phyloP scores from a whole-genome alignment of 2,888 invertebrate species.

The Boloria selene region DNA sequence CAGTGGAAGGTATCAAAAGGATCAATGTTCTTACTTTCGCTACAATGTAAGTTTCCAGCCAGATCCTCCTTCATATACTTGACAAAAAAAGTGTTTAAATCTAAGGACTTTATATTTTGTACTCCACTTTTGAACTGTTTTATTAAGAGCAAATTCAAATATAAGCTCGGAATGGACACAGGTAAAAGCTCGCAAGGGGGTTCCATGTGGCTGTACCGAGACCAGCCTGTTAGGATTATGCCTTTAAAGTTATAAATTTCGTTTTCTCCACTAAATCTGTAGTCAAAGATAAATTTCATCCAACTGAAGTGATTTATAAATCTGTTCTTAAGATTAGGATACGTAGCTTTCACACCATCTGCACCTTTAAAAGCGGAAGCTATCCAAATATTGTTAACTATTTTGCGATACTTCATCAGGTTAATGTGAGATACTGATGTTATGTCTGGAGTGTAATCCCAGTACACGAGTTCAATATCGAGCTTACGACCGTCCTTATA shows the following conservation, averaged over 20 bases:
- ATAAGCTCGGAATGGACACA: slow-evolving; percentile 83
- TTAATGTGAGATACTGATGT: slow-evolving; percentile 50
- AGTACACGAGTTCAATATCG: slow-evolving; percentile 85
- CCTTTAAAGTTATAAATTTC: slow-evolving; percentile 77
- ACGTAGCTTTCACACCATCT: slow-evolving; percentile 75
- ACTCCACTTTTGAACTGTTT: slow-evolving; percentile 53
- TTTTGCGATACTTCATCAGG: slow-evolving; percentile 54
- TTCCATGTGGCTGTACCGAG: slow-evolving; percentile 86
- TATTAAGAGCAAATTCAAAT: slow-evolving; percentile 80
- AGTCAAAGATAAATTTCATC: slow-evolving; percentile 82
- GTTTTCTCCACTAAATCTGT: slow-evolving; percentile 64
- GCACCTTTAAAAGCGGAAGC: slow-evolving; percentile 94
- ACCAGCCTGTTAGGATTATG: slow-evolving; percentile 88
- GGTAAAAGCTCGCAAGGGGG: slow-evolving; percentile 85
- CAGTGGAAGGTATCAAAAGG: slow-evolving; percentile 46
- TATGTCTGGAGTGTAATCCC: slow-evolving; percentile 82
- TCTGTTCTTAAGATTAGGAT: slow-evolving; percentile 84
- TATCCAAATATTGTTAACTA: slow-evolving; percentile 88
- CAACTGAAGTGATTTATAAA: slow-evolving; percentile 88
- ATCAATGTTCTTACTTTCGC: slow-evolving; percentile 31
- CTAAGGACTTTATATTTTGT: slow-evolving; percentile 26
- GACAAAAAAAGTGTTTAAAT: slow-evolving; percentile 43
- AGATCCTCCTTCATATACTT: slow-evolving; percentile 47
- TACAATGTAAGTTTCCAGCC: slow-evolving; percentile 45
- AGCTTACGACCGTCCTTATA: slow-evolving; percentile 69